Conservation (phyloP, 2,113 vertebrate genomes). For the Morone chrysops region DNA sequence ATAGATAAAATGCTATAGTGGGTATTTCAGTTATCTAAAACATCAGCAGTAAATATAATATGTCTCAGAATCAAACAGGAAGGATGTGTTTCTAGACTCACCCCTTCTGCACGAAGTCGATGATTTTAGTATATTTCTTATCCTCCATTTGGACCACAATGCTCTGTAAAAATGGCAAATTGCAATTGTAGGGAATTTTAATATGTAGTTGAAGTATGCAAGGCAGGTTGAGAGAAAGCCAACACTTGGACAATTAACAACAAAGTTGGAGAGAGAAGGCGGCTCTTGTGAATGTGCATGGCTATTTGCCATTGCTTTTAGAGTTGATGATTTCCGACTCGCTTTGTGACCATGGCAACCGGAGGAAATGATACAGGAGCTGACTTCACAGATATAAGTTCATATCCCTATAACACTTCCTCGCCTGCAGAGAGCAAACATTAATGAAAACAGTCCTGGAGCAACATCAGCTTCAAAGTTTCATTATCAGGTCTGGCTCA, state of each 20-base stretch:
- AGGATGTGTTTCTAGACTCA: neutral
- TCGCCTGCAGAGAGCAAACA: too few species aligned
- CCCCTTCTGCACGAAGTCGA: neutral
- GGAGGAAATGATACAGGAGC: too few species aligned
- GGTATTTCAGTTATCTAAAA: neutral
- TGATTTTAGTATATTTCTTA: neutral
- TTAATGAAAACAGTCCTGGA: too few species aligned
- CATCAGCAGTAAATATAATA: neutral
- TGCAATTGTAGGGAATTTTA: neutral
- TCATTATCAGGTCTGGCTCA: too few species aligned
- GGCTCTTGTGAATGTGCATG: neutral
- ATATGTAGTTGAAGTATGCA: neutral
- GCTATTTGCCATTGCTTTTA: neutral
- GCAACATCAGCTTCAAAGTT: too few species aligned
- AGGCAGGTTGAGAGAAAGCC: neutral
- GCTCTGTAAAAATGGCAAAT: neutral
- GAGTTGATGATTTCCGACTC: neutral
- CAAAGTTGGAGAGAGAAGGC: too few species aligned
- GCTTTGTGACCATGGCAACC: too few species aligned
- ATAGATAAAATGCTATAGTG: neutral
- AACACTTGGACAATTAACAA: too few species aligned
- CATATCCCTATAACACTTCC: too few species aligned
- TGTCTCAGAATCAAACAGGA: neutral
- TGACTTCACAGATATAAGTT: too few species aligned
- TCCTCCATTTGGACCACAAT: neutral